Evolutionary conservation across 1,140 invertebrate genomes (phyloP), one percentile per base, ranked within the genome.

Genomic region (Aphelinus certus): DNA sequence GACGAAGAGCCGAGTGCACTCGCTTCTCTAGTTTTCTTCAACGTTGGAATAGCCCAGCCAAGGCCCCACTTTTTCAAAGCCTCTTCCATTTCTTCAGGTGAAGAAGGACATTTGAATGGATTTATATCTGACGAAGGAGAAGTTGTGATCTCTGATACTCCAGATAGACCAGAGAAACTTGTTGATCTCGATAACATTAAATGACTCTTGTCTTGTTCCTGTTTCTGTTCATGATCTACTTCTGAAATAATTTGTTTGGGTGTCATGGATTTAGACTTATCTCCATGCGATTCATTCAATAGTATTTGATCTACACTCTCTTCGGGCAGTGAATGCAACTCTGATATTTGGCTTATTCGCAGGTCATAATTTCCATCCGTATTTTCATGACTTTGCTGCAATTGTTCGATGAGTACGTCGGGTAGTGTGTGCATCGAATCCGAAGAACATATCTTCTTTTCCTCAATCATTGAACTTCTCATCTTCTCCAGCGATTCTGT

Each of bases 21-120:
- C 2, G 91, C 88, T 79, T 92, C 89, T 47, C 91, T 89, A 6
- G 91, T 93, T 83, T 92, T 93, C 73, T 91, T 91, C 49, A 93
- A 83, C 1, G 91, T 92, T 2, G 91, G 88, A 1, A 91, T 89
- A 3, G 91, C 91, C 92, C 92, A 93, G 2, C 88, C 89, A 82
- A 92, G 89, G 7, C 90, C 91, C 45, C 91, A 86, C 78, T 88
- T 90, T 79, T 88, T 89, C 53, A 91, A 88, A 60, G 89, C 90
- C 5, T 69, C 81, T 78, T 89, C 89, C 76, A 87, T 87, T 71
- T 89, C 88, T 81, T 92, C 90, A 65, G 91, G 80, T 2, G 83
- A 83, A 4, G 81, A 83, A 53, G 77, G 80, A 73, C 73, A 81
- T 70, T 81, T 83, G 45, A 81, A 76, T 9, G 78, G 51, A 46